Base-by-base conservation (phyloP, 2,888 invertebrate genomes). In the Ochropleura plecta region DNA sequence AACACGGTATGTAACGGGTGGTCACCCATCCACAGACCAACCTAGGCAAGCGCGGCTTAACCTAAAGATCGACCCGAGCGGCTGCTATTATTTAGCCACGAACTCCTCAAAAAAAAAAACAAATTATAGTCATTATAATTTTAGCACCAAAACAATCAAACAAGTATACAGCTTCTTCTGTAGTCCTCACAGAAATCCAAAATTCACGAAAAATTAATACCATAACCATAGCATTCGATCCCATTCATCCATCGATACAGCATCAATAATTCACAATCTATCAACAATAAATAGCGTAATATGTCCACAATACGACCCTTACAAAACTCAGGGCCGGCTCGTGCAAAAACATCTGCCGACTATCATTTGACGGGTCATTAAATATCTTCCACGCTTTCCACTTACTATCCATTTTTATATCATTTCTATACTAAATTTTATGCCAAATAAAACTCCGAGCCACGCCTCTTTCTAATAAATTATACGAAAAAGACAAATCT, bases 391-490 rank as follows among this genome's bases (percentile, higher is more conserved):
- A 95, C 95, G 94, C 94, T 94, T 96, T 93, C 92, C 94, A 94
- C 95, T 93, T 93, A 95, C 94, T 93, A 95, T 91, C 92, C 77
- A 94, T 95, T 94, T 95, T 95, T 94, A 94, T 94, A 91, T 93
- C 91, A 93, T 93, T 92, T 91, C 91, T 92, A 94, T 89, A 92
- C 94, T 93, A 93, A 91, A 95, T 95, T 95, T 93, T 92, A 95
- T 93, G 95, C 92, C 95, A 95, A 95, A 96, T 95, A 95, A 95
- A 95, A 95, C 93, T 92, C 88, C 87, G 82, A 91, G 86, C 92
- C 88, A 91, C 95, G 94, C 96, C 96, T 86, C 73, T 70, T 55
- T 75, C 86, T 83, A 88, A 94, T 94, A 92, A 91, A 90, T 91
- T 86, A 89, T 78, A 74, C 63, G 64, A 79, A 82, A 72, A 48